A percentile compares a stretch with the other conserved stretches of the same genome.
Conservation (phyloP, 2,888 invertebrate genomes). For the Pilophorus perplexus region DNA sequence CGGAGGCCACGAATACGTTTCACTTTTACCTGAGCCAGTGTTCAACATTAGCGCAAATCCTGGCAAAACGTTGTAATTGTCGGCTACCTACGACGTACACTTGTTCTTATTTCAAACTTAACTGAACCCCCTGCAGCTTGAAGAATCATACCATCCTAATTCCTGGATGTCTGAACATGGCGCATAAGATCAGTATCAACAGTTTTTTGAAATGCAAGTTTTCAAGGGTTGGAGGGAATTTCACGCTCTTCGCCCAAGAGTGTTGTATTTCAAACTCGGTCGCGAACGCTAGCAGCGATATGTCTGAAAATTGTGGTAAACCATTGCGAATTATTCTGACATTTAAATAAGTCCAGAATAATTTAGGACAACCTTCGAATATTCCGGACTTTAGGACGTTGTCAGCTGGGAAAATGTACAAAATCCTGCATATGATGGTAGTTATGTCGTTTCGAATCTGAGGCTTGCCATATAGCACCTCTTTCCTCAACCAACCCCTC, state of each 20-base stretch:
- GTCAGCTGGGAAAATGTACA: slow-evolving; percentile 17
- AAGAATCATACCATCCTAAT: slow-evolving; percentile 23
- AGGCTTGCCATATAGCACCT: slow-evolving; percentile 30
- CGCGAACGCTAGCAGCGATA: slow-evolving; percentile 38
- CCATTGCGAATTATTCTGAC: not conserved
- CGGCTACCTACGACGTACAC: slow-evolving; percentile 4
- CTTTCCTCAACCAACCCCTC: slow-evolving; percentile 42
- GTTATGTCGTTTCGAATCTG: slow-evolving; percentile 36
- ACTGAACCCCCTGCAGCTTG: not conserved
- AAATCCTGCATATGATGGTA: slow-evolving; percentile 30
- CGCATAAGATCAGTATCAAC: slow-evolving; percentile 27
- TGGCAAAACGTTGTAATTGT: slow-evolving; percentile 16
- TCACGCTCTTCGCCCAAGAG: slow-evolving; percentile 36
- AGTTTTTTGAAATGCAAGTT: slow-evolving; percentile 41
- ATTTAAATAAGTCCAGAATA: not conserved
- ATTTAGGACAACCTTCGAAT: slow-evolving; percentile 43
- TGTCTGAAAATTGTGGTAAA: slow-evolving; percentile 36
- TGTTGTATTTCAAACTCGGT: slow-evolving; percentile 35
- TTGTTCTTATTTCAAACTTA: not conserved
- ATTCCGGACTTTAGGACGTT: slow-evolving; percentile 29
- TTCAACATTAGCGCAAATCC: slow-evolving; percentile 20
- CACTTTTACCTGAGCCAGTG: not conserved
- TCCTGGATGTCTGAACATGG: slow-evolving; percentile 21
- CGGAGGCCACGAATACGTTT: slow-evolving; percentile 8
- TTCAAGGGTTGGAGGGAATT: slow-evolving; percentile 7